Evolutionary conservation across 1,140 invertebrate species (phyloP), one percentile per base, ranked within the genome.

Genomic region (Armadillidium nasatum): DNA sequence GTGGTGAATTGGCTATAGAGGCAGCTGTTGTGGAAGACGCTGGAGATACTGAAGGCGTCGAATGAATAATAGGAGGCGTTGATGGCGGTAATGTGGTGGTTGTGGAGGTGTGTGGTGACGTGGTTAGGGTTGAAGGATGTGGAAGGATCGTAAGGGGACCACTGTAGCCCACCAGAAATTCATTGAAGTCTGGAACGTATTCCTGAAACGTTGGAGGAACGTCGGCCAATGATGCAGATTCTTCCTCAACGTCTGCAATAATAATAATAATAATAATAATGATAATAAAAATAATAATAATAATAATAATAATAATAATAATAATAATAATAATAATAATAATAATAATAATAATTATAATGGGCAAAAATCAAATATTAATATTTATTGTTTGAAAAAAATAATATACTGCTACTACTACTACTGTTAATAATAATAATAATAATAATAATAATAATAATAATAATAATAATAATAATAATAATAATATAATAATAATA

Each of bases 121-220:
- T 60, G 50, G 50, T 15, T 60, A 60, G 19, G 11, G 50, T 60
- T 13, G 50, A 60, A 74, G 76, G 44, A 74, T 76, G 45, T 70
- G 73, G 77, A 76, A 76, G 50, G 76, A 72, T 67, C 75, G 78
- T 72, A 44, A 73, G 71, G 68, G 73, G 66, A 76, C 73, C 73
- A 44, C 75, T 68, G 83, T 89, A 89, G 60, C 87, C 87, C 44
- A 85, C 84, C 82, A 91, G 86, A 83, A 90, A 91, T 82, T 90
- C 89, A 76, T 87, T 88, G 81, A 92, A 87, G 84, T 94, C 92
- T 78, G 91, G 91, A 82, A 92, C 90, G 78, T 90, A 89, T 82
- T 93, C 91, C 86, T 92, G 93, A 82, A 92, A 87, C 84, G 88
- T 90, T 73, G 86, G 84, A 43, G 86, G 85, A 83, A 89, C 88